Evolutionary conservation across 2,797 vertebrate genomes (phyloP), one percentile per base, ranked within the genome.

Genomic region (Gymnodraco acuticeps): DNA sequence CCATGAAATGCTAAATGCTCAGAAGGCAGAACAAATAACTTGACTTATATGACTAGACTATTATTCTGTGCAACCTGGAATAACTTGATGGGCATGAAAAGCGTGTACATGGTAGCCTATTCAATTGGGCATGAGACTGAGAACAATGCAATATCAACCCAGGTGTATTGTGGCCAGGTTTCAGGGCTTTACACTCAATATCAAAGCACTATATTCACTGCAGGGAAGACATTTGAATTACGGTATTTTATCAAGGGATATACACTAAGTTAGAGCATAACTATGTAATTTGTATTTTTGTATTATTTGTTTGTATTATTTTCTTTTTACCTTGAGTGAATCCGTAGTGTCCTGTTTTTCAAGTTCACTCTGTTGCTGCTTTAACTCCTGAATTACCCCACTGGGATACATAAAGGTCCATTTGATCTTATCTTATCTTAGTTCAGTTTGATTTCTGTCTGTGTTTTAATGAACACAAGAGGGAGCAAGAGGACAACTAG

Each of bases 401-500:
- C 33, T 9, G 33, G 33, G 27, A 27, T 27, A 27, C 27, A 5
- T 27, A 5, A 5, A 27, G 27, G 2, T 38, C 33, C 0, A 38
- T 9, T 9, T 9, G 6, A 38, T 38, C 33, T 7, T 38, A 38
- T 38, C 33, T 38, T 38, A 38, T 38, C 33, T 38, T 38, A 17
- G 16, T 46, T 31, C 42, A 55, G 52, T 31, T 45, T 3, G 11
- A 31, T 11, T 38, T 8, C 27, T 62, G 45, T 48, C 8, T 33
- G 45, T 48, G 45, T 48, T 53, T 51, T 15, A 4, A 45, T 11
- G 20, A 51, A 66, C 90, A 89, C 85, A 74, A 90, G 90, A 85
- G 88, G 90, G 89, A 66, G 88, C 73, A 77, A 88, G 71, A 82
- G 84, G 66, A 81, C 71, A 59, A 53, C 47, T 65, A 17, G 52